These are phyloP conservation scores for Hybos culiciformis DNA, from an alignment of 2,888 invertebrate species.

Conservation along the genomic window DNA sequence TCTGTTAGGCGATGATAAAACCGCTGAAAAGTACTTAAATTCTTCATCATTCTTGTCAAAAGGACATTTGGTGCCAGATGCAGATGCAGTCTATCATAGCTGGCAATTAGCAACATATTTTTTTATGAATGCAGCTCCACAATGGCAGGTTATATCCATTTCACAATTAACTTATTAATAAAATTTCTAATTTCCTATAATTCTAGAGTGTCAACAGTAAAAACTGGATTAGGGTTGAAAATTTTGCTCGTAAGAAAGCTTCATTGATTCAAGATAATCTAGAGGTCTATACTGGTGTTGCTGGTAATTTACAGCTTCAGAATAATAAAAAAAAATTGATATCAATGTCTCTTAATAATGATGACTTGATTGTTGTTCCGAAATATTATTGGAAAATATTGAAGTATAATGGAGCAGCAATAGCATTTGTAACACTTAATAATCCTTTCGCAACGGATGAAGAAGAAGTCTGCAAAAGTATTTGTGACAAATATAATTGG, in stretches of 20 bases:
- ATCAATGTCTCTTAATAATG: constrained; percentile 29
- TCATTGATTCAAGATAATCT: constrained; percentile 24
- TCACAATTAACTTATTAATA: too few relatives aligned
- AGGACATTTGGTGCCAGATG: constrained; percentile 38
- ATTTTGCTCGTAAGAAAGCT: constrained; percentile 29
- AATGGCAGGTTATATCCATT: constrained; percentile 34
- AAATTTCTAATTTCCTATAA: neutral
- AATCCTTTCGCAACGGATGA: constrained; percentile 31
- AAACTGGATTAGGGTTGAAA: constrained; percentile 37
- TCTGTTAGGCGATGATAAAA: constrained; percentile 21
- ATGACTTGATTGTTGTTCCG: constrained; percentile 31
- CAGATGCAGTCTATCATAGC: constrained; percentile 36
- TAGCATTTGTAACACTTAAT: constrained; percentile 37
- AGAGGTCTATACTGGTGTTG: constrained; percentile 34
- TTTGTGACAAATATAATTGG: constrained; percentile 32
- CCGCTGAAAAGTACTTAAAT: constrained; percentile 24
- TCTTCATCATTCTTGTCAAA: constrained; percentile 28
- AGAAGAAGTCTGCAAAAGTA: constrained; percentile 27
- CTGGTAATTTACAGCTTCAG: constrained; percentile 29
- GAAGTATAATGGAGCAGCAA: constrained; percentile 28
- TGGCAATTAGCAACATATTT: constrained; percentile 37
- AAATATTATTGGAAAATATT: constrained; percentile 37
- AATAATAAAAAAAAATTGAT: constrained; percentile 23
- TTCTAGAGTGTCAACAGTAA: constrained; percentile 29
- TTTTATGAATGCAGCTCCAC: constrained; percentile 37